Evolutionary conservation across 2,888 invertebrate species (phyloP).

Genomic region (Rotaria socialis): DNA sequence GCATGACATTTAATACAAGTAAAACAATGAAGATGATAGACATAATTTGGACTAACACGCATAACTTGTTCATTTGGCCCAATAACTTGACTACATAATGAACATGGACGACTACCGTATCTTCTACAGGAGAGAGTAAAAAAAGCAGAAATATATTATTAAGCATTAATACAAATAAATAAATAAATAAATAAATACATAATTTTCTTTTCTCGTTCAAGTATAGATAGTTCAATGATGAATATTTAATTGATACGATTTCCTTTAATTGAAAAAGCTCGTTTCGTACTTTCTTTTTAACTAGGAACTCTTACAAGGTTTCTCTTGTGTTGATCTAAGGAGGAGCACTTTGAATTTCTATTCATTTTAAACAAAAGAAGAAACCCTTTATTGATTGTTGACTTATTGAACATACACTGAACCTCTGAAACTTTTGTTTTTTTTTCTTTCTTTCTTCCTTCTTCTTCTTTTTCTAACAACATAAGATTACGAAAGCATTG

Average conservation of each 20-base stretch:
- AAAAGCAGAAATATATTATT: neutral
- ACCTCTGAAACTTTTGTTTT: neutral
- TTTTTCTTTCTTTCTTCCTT: too few relatives aligned
- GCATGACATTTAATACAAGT: slow-evolving; percentile 40
- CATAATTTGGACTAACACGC: slow-evolving; percentile 41
- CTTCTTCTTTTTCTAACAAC: neutral
- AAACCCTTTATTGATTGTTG: neutral
- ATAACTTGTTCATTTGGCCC: slow-evolving; percentile 45
- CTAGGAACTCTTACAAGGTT: neutral
- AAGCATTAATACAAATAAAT: neutral
- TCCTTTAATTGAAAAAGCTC: slow-evolving; percentile 14
- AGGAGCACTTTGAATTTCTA: neutral
- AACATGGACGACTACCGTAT: slow-evolving; percentile 40
- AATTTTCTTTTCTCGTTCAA: neutral
- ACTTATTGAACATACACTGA: neutral
- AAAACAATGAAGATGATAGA: slow-evolving; percentile 46
- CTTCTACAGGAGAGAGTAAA: neutral
- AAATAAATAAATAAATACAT: neutral
- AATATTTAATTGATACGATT: neutral
- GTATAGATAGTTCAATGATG: neutral
- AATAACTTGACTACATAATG: slow-evolving; percentile 42
- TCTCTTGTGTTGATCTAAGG: neutral
- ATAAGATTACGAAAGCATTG: neutral
- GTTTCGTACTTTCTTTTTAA: neutral
- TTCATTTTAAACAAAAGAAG: neutral